phyloP scores from a whole-genome alignment of 1,140 invertebrate genomes.

The Tribolium castaneum region DNA sequence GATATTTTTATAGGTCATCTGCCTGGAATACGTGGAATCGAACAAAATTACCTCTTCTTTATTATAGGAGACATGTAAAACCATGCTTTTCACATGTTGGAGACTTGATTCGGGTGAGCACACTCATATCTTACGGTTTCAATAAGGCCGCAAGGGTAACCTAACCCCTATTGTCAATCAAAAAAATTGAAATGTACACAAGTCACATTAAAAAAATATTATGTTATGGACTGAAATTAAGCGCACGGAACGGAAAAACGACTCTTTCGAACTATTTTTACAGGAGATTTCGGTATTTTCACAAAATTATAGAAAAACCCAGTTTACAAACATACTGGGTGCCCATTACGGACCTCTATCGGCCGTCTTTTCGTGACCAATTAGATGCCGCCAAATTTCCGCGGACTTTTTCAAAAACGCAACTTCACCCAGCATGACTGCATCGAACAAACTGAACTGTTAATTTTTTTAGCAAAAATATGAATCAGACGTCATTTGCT shows the following conservation, averaged over 20 bases:
- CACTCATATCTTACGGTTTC: conserved; percentile 55
- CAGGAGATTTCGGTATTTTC: conserved; percentile 53
- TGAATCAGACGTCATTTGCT: too few relatives aligned
- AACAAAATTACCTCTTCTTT: conserved; percentile 20
- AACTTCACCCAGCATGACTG: neutral
- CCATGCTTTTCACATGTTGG: conserved; percentile 46
- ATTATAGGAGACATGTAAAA: conserved; percentile 14
- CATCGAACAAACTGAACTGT: too few relatives aligned
- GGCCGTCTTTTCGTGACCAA: conserved; percentile 48
- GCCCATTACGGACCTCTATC: conserved; percentile 56
- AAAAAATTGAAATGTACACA: conserved; percentile 45
- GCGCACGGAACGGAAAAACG: conserved; percentile 36
- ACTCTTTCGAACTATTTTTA: conserved; percentile 40
- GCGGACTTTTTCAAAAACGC: conserved; percentile 8
- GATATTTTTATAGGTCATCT: conserved; percentile 55
- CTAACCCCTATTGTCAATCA: conserved; percentile 59
- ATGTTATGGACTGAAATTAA: conserved; percentile 9
- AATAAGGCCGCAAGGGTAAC: conserved; percentile 60
- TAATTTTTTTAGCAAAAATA: too few relatives aligned
- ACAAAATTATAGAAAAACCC: conserved; percentile 60
- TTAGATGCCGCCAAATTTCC: conserved; percentile 2
- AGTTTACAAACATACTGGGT: conserved; percentile 62
- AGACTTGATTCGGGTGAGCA: conserved; percentile 42
- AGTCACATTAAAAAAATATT: conserved; percentile 48
- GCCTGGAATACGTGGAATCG: neutral